phyloP scores from a whole-genome alignment of 37 sponge, comb jelly and placozoan species.

The Geodia barretti region DNA sequence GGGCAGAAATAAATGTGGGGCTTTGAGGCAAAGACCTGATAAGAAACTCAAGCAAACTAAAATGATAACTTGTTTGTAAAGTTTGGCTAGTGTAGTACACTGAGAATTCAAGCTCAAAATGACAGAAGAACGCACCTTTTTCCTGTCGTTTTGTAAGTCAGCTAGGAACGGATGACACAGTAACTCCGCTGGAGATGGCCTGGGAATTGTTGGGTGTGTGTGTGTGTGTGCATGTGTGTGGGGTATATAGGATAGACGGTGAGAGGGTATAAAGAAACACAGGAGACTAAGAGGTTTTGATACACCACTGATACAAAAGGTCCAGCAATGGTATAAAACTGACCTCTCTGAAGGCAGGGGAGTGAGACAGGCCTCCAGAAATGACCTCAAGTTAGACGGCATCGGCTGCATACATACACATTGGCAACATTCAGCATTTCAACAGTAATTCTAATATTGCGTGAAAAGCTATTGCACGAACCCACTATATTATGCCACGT shows the following conservation, averaged over 20 bases:
- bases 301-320: too few species aligned
- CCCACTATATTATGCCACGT: too few species aligned
- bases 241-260: not conserved
- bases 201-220: constrained; percentile 23
- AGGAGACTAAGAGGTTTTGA: too few species aligned
- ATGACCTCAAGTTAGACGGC: constrained; percentile 43
- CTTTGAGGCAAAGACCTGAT: too few species aligned
- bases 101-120: too few species aligned
- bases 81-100: too few species aligned
- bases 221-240: constrained; percentile 41
- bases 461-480: too few species aligned
- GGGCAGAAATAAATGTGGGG: too few species aligned
- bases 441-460: too few species aligned
- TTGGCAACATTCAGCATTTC: not conserved
- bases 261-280: not conserved
- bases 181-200: constrained; percentile 1
- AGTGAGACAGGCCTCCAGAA: constrained; percentile 52
- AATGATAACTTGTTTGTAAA: too few species aligned
- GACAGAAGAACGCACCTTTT: too few species aligned
- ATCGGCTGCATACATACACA: constrained; percentile 20
- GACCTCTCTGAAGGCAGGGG: constrained; percentile 46
- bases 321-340: not conserved
- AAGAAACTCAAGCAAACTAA: too few species aligned
- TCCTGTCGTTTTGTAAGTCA: not conserved
- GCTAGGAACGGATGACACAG: constrained; percentile 4